Base-by-base conservation (phyloP, 2,797 vertebrate species). In the Gorsachius magnificus region DNA sequence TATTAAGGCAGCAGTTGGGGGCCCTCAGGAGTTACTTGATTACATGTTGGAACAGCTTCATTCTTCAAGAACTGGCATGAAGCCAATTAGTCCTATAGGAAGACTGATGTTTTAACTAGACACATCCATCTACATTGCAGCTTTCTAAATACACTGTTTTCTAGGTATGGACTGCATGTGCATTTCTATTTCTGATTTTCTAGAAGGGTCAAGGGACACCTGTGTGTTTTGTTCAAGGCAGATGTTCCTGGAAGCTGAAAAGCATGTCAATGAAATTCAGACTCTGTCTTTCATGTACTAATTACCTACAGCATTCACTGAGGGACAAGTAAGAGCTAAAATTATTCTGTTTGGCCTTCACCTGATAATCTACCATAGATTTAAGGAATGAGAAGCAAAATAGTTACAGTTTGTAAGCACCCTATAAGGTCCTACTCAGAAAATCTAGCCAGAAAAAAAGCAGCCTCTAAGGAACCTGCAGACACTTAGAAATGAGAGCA, bases 21-120 rank as follows among this genome's bases (percentile, higher is more conserved):
- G 81, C 93, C 96, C 89, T 89, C 92, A 91, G 96, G 97, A 97
- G 89, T 78, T 94, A 89, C 91, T 96, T 97, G 95, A 97, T 97
- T 96, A 95, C 95, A 96, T 31, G 43, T 92, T 97, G 94, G 86
- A 97, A 96, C 95, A 96, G 95, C 93, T 97, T 97, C 96, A 94
- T 96, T 93, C 97, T 68, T 91, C 95, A 96, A 74, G 21, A 75
- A 36, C 83, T 95, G 97, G 97, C 97, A 81, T 10, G 22, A 45
- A 85, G 94, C 95, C 97, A 97, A 95, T 96, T 95, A 97, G 94
- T 93, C 82, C 84, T 95, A 35, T 45, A 96, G 85, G 79, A 97
- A 95, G 95, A 89, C 66, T 75, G 90, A 97, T 97, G 89, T 84
- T 96, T 96, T 94, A 94, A 93, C 83, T 66, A 92, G 82, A 50